A percentile compares a stretch with the other conserved stretches of the same genome.
These are phyloP conservation scores for Melospiza georgiana DNA, from an alignment of 2,113 vertebrate species.

Conservation along the genomic window DNA sequence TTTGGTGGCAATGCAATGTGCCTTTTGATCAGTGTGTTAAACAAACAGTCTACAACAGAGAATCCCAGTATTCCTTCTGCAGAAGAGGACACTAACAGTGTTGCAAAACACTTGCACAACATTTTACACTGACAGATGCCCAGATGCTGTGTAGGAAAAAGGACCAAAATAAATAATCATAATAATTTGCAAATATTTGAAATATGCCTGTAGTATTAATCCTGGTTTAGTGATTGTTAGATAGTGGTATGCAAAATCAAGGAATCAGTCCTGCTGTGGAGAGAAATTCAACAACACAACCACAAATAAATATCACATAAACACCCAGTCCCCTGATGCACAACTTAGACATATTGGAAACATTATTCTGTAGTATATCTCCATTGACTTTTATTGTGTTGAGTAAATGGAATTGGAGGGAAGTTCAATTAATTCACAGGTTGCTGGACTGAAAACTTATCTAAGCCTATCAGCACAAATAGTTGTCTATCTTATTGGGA, in stretches of 20 bases:
- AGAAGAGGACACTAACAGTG: background rate
- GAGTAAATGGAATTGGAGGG: background rate
- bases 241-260: background rate
- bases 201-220: background rate
- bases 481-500: background rate
- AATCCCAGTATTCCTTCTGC: background rate
- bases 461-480: background rate
- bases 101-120: slow-evolving; percentile 31
- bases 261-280: background rate
- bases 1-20: slow-evolving; percentile 35
- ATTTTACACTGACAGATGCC: background rate
- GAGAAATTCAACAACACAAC: background rate
- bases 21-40: slow-evolving; percentile 40
- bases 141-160: background rate
- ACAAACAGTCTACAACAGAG: background rate
- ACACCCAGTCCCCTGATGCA: background rate
- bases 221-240: background rate
- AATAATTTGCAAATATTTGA: background rate
- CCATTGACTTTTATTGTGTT: background rate
- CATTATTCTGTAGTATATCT: background rate
- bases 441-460: background rate
- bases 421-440: background rate
- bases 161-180: background rate
- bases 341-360: background rate
- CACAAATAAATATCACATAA: background rate